phyloP scores from a whole-genome alignment of 2,888 invertebrate genomes.

The Pterobdella sp. region DNA sequence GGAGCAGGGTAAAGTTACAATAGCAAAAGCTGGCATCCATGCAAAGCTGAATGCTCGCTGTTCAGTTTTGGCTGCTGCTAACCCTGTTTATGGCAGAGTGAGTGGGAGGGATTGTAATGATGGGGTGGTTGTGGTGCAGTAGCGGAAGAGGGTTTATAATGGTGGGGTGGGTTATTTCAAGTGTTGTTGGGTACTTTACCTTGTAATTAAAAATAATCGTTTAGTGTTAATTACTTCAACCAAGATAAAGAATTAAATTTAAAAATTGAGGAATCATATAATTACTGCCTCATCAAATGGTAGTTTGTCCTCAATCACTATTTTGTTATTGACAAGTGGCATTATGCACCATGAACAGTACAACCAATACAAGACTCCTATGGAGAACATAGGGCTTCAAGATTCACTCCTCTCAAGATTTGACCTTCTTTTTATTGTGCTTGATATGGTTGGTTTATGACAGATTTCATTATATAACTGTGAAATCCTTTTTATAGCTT shows the following conservation, averaged over 20 bases:
- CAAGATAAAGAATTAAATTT: no score
- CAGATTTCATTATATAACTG: no score
- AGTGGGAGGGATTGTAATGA: constrained; percentile 42
- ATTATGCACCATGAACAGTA: constrained; percentile 59
- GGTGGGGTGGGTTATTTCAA: neutral
- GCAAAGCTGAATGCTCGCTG: constrained; percentile 93
- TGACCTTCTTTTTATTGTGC: constrained; percentile 91
- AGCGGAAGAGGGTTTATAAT: neutral
- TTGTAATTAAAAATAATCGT: no score
- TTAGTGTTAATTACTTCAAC: no score
- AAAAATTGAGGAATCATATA: no score
- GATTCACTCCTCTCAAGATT: constrained; percentile 79
- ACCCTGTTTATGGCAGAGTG: constrained; percentile 92
- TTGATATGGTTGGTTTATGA: constrained; percentile 72
- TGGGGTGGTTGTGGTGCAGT: neutral
- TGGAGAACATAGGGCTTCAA: constrained; percentile 98
- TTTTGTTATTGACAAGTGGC: neutral
- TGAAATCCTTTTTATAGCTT: no score
- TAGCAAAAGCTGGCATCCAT: constrained; percentile 95
- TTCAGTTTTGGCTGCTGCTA: constrained; percentile 96
- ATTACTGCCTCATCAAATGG: neutral
- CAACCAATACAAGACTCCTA: constrained; percentile 96
- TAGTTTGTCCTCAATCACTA: neutral
- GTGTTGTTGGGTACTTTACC: neutral
- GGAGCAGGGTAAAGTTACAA: constrained; percentile 93